These are phyloP conservation scores for Octopus sinensis DNA, from an alignment of 1,140 invertebrate genomes.

Conservation along the genomic window DNA sequence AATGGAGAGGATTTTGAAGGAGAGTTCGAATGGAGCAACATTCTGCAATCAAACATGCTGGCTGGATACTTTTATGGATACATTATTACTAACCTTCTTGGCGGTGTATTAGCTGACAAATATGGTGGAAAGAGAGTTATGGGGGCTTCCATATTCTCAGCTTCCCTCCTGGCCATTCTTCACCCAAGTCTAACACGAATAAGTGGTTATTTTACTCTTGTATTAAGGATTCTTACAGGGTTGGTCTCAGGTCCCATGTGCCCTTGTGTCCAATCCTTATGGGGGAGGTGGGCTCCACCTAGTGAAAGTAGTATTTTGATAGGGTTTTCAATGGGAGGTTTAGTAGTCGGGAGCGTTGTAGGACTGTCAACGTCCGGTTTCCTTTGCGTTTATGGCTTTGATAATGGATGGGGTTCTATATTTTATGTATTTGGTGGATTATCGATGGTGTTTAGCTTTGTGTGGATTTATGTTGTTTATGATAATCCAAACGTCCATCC, in stretches of 20 bases:
- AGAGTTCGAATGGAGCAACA: constrained; percentile 79
- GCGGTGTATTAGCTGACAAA: constrained; percentile 67
- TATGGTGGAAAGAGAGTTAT: constrained; percentile 42
- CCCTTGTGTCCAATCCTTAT: constrained; percentile 4
- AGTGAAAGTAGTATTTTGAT: not conserved
- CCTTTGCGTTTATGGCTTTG: constrained; percentile 44
- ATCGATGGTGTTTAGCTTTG: not conserved
- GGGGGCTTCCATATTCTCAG: constrained; percentile 16
- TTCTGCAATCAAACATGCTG: constrained; percentile 73
- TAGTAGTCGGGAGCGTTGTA: constrained; percentile 30
- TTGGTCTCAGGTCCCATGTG: constrained; percentile 15
- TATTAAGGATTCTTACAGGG: constrained; percentile 2
- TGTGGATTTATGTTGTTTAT: not conserved
- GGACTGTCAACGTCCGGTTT: constrained; percentile 40
- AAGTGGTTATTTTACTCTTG: constrained; percentile 15
- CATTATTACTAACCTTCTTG: constrained; percentile 73
- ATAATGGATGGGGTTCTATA: constrained; percentile 45
- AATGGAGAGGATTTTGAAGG: constrained; percentile 8
- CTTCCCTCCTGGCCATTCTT: constrained; percentile 8
- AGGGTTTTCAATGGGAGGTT: constrained; percentile 18
- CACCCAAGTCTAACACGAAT: constrained; percentile 7
- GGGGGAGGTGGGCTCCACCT: not conserved
- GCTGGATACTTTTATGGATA: constrained; percentile 84
- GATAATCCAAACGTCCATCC: not conserved
- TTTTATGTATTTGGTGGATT: constrained; percentile 44